Evolutionary conservation across 2,888 invertebrate species (phyloP).

Genomic region (Trisateles emortualis): DNA sequence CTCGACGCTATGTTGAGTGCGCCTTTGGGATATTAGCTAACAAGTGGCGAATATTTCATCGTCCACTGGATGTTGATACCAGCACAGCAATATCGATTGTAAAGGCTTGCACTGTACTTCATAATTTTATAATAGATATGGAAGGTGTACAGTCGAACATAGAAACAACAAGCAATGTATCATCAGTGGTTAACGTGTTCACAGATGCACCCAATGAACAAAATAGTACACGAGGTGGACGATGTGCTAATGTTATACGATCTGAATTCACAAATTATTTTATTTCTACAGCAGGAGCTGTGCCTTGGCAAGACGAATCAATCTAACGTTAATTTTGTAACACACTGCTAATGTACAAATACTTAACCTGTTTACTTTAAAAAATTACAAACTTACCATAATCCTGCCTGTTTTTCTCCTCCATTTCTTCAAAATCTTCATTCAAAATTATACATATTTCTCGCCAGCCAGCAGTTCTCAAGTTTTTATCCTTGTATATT

Average conservation of each 20-base stretch:
- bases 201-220: constrained; percentile 31
- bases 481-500: constrained; percentile 8
- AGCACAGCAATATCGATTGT: constrained; percentile 48
- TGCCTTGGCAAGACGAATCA: constrained; percentile 35
- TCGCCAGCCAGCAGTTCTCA: constrained; percentile 26
- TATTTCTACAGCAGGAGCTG: constrained; percentile 33
- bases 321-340: constrained; percentile 28
- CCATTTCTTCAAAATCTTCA: constrained; percentile 34
- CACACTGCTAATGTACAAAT: constrained; percentile 26
- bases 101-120: constrained; percentile 47
- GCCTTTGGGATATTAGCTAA: constrained; percentile 44
- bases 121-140: constrained; percentile 36
- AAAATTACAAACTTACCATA: constrained; percentile 28
- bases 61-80: constrained; percentile 47
- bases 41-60: constrained; percentile 60
- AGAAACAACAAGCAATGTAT: constrained; percentile 34
- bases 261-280: constrained; percentile 36
- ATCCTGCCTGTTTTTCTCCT: constrained; percentile 30
- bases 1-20: constrained; percentile 40
- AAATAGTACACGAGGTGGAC: constrained; percentile 38
- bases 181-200: constrained; percentile 35
- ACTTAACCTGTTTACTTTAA: constrained; percentile 22
- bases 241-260: constrained; percentile 35
- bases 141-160: constrained; percentile 26
- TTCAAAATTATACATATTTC: constrained; percentile 33